Percentiles rank a stretch among this genome's conserved stretches.
phyloP scores from a whole-genome alignment of 2,113 vertebrate species.

The Mesembrinibis cayennensis region DNA sequence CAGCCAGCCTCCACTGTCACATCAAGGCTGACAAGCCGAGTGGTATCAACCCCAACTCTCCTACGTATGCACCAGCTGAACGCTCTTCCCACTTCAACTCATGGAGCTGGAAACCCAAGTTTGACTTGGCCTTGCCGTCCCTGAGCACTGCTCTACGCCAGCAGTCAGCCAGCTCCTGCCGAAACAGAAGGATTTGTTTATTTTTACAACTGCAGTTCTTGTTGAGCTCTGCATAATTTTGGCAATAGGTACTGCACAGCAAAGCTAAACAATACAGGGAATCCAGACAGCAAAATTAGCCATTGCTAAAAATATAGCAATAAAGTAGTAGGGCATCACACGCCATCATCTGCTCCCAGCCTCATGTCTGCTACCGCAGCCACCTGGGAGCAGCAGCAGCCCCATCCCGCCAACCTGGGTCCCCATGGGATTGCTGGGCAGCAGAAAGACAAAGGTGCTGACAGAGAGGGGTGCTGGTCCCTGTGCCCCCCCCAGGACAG shows the following conservation, averaged over 20 bases:
- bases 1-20: not conserved
- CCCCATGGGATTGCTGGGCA: not conserved
- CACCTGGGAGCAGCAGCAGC: not conserved
- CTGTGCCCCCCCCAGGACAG: not conserved
- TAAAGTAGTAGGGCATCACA: not conserved
- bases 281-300: not conserved
- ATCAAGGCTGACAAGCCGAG: no score
- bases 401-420: rapidly evolving
- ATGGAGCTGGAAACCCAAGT: not conserved
- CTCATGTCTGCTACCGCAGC: not conserved
- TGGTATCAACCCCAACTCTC: rapidly evolving
- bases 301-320: rapidly evolving
- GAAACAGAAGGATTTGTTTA: no score
- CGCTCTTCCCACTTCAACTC: not conserved
- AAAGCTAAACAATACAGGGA: not conserved
- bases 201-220: not conserved
- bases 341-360: rapidly evolving
- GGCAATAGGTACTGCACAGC: not conserved
- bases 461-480: no score
- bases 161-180: not conserved
- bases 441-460: not conserved
- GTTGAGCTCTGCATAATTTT: not conserved
- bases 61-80: rapidly evolving
- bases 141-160: rapidly evolving
- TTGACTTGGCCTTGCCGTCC: no score